These are phyloP conservation scores for Brenthis hecate DNA, from an alignment of 2,888 invertebrate genomes.

Conservation along the genomic window DNA sequence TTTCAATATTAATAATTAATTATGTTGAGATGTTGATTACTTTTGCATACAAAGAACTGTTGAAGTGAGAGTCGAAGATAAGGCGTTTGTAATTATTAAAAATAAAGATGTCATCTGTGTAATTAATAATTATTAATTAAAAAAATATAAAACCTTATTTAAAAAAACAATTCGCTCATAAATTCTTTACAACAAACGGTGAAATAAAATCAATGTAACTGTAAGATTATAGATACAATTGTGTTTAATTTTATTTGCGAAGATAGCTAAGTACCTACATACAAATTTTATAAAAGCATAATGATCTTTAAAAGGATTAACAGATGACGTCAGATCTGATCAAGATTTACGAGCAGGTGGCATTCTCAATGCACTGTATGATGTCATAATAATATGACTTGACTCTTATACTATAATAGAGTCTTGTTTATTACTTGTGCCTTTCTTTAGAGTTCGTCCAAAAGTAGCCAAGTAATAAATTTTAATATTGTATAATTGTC, in stretches of 20 bases:
- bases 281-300: constrained; percentile 18
- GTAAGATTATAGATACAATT: not conserved
- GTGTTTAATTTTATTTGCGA: constrained; percentile 1
- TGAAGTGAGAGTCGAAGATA: no score
- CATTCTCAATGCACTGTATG: constrained; percentile 14
- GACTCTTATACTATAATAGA: not conserved
- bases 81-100: no score
- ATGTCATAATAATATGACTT: constrained; percentile 12
- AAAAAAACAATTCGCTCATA: no score
- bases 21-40: no score
- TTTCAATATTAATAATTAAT: no score
- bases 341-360: constrained; percentile 22
- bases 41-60: no score
- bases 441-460: not conserved
- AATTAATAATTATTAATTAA: no score
- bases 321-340: constrained; percentile 22
- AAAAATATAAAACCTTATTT: no score
- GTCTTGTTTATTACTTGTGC: not conserved
- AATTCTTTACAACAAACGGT: no score
- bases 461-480: no score
- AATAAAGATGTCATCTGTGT: no score
- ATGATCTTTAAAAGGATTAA: constrained; percentile 21
- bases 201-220: not conserved
- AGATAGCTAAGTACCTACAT: not conserved
- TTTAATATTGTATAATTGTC: no score